Evolutionary conservation across 2,113 vertebrate species (phyloP).

Genomic region (Dipodomys spectabilis): DNA sequence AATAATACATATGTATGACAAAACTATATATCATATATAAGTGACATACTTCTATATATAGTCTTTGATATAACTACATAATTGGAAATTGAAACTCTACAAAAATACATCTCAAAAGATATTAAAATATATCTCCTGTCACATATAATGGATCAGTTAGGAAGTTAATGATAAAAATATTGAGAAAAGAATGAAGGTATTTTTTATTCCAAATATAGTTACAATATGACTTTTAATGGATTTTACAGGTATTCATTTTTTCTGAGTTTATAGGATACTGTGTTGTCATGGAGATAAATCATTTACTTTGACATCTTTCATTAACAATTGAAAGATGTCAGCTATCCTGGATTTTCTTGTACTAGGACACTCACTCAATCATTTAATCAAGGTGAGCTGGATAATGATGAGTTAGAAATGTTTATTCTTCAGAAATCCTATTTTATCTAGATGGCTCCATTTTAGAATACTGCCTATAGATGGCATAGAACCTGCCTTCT

Average conservation of each 20-base stretch:
- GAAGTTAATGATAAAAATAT: slow-evolving; percentile 19
- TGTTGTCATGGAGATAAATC: background rate
- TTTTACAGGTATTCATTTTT: background rate
- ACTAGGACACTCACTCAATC: background rate
- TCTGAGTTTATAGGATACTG: background rate
- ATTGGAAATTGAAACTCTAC: background rate
- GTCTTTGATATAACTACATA: background rate
- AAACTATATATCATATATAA: background rate
- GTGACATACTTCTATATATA: background rate
- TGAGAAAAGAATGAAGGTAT: background rate
- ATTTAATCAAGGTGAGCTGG: background rate
- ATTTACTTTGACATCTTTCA: background rate
- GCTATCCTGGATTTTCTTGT: background rate
- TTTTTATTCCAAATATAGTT: background rate
- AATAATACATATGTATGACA: background rate
- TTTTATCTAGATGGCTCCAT: background rate
- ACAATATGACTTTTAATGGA: background rate
- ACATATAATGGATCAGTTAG: slow-evolving; percentile 2
- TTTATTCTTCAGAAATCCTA: background rate
- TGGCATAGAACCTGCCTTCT: background rate
- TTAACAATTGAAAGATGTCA: slow-evolving; percentile 5
- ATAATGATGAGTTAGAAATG: background rate
- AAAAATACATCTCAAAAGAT: background rate
- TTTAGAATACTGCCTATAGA: background rate
- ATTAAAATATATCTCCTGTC: background rate